These are phyloP conservation scores for Dryadula phaetusa DNA, from an alignment of 2,888 invertebrate species.

Conservation along the genomic window DNA sequence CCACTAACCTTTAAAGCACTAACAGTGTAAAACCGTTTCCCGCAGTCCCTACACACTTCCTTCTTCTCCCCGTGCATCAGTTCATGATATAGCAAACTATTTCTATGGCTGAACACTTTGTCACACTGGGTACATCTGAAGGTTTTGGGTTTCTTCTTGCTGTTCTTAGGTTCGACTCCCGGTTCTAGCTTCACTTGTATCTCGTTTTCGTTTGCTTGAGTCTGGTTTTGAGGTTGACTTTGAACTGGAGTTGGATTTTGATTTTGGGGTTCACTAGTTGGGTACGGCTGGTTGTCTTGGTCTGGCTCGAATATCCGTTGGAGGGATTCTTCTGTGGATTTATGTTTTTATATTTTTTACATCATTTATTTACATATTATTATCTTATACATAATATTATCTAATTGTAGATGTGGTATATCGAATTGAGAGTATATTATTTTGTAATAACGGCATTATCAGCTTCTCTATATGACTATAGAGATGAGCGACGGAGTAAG, in stretches of 20 bases:
- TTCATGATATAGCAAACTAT: conserved; percentile 93
- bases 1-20: conserved; percentile 89
- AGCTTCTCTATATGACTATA: no score
- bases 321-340: conserved; percentile 69
- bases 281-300: conserved; percentile 47
- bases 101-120: conserved; percentile 90
- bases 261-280: conserved; percentile 48
- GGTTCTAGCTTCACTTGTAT: conserved; percentile 33
- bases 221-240: conserved; percentile 31
- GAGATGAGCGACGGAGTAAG: no score
- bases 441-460: no score
- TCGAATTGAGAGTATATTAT: no score
- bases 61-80: conserved; percentile 91
- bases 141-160: conserved; percentile 63
- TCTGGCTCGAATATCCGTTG: conserved; percentile 69
- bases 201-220: conserved; percentile 51
- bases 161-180: conserved; percentile 32
- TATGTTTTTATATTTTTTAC: no score
- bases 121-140: conserved; percentile 87
- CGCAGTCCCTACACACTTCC: conserved; percentile 91
- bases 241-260: conserved; percentile 29
- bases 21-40: conserved; percentile 92
- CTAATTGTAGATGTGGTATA: no score
- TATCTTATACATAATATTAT: no score
- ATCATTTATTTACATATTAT: no score